Conservation (phyloP, 2,888 invertebrate genomes). For the Poecilobothrus nobilitatus region DNA sequence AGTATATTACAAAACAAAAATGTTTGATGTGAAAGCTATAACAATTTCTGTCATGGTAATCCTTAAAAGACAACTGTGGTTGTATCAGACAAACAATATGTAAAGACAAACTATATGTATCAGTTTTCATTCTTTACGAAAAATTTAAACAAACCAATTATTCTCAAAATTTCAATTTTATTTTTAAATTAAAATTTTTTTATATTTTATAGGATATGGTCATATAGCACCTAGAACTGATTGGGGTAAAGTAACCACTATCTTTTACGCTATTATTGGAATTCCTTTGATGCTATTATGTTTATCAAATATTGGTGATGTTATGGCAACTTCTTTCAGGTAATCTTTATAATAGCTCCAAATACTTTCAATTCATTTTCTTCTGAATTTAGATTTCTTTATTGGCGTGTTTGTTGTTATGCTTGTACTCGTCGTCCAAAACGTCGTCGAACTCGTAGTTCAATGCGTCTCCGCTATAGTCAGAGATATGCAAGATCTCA, state of each 20-base stretch:
- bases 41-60: too few species aligned
- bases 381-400: conserved; percentile 59
- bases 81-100: too few species aligned
- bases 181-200: too few species aligned
- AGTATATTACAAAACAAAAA: too few species aligned
- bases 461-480: conserved; percentile 30
- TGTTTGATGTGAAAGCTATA: too few species aligned
- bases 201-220: conserved; percentile 85
- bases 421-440: conserved; percentile 74
- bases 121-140: too few species aligned
- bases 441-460: conserved; percentile 35
- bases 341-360: conserved; percentile 27
- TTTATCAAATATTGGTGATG: conserved; percentile 86
- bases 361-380: not conserved
- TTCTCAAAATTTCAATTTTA: not conserved
- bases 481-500: conserved; percentile 43
- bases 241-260: conserved; percentile 88
- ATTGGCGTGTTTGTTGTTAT: conserved; percentile 88
- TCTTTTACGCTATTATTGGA: conserved; percentile 90
- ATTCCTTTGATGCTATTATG: conserved; percentile 93
- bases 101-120: too few species aligned
- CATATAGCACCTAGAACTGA: conserved; percentile 91
- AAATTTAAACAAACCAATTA: not conserved
- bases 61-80: too few species aligned
- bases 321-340: conserved; percentile 88